Evolutionary conservation across 2,888 invertebrate species (phyloP), one percentile per base, ranked within the genome.

Genomic region (Pristionchus mayeri): DNA sequence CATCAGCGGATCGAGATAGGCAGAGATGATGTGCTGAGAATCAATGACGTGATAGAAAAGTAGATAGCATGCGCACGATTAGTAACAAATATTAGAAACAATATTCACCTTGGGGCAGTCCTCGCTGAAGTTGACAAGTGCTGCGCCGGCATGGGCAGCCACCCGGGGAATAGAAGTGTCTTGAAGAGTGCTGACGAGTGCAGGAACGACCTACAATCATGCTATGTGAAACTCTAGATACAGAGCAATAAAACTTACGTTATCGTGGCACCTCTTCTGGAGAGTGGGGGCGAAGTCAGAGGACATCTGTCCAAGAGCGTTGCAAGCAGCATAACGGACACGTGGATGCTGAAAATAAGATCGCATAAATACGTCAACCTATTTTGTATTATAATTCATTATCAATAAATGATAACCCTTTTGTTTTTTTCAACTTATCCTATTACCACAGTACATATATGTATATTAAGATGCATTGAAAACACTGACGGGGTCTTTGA

Each of bases 121-220:
- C 94, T 99, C 99, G 92, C 97, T 97, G 94, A 99, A 99, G 94
- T 99, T 99, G 1, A 99, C 98, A 88, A 99, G 95, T 78, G 99
- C 99, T 82, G 99, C 98, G 75, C 98, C 95, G 75, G 95, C 95
- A 93, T 96, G 95, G 86, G 96, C 96, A 94, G 97, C 96, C 87
- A 99, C 98, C 89, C 99, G 95, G 0, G 98, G 98, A 94, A 97
- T 96, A 11, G 95, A 95, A 91, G 96, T 95, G 93, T 98, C 97
- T 90, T 97, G 97, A 88, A 99, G 95, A 60, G 98, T 95, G 94
- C 96, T 95, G 60, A 98, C 94, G 52, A 99, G 94, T 21, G 96
- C 97, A 16, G 97, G 97, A 50, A 99, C 96, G 75, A 99, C 93
- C 94, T 94, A 21, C 34, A 24, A 24, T 34, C 67, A 67, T 34